Evolutionary conservation across 2,113 vertebrate species (phyloP), one percentile per base, ranked within the genome.

Genomic region (Limanda limanda): DNA sequence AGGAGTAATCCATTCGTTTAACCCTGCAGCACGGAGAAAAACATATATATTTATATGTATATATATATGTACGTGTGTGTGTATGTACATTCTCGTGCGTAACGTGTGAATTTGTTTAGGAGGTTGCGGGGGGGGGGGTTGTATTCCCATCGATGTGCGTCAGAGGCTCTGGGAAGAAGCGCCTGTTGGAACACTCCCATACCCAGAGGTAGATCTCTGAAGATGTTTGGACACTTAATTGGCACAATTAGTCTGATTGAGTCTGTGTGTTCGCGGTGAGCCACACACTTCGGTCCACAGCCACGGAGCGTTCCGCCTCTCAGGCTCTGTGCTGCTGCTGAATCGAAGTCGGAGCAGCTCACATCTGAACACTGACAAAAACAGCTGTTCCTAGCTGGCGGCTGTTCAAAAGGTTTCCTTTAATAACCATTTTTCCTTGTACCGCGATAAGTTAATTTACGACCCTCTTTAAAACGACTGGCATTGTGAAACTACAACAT

Each of bases 151-250:
- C 57, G 9, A 24, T 57, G 64, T 85, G 85, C 71, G 69, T 88
- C 79, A 88, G 74, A 48, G 40, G 71, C 69, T 81, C 58, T 0
- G 47, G 82, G 71, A n/a, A 18, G 68, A 65, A 4, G 35, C 74
- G 71, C 86, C 85, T 86, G 82, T 87, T 84, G 68, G 82, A 86
- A 88, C 82, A 78, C 77, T 84, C 82, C 74, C 52, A 64, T 77
- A 76, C 78, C 88, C 79, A 77, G 87, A 88, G 90, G 88, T 87
- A 59, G 82, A 88, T 87, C 76, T 76, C 74, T 82, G 84, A 62
- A 82, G 87, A 88, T 81, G 79, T 90, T 86, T 89, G 73, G 85
- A 88, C 81, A 82, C 83, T 85, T 91, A 91, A 90, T 88, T 87
- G 84, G 89, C 88, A 86, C 83, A 83, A 83, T 90, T 88, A 89